phyloP scores from a whole-genome alignment of 2,797 vertebrate species.

The Chelidonichthys spinosus region DNA sequence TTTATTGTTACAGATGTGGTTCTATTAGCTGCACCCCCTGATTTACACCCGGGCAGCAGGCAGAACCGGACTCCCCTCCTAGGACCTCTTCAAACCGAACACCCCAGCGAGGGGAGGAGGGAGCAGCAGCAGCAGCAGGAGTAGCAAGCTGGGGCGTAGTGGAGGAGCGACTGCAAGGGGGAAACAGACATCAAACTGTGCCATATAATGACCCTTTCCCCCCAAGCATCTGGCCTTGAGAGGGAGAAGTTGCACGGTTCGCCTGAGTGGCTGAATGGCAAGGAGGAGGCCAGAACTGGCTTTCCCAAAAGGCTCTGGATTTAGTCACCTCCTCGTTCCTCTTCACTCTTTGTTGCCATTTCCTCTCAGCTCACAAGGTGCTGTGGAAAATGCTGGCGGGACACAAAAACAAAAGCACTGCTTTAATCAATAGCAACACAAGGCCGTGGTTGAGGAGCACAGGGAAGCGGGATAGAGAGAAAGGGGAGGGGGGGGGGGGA shows the following conservation, averaged over 20 bases:
- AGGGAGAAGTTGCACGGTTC: constrained; percentile 53
- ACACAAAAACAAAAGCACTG: constrained; percentile 71
- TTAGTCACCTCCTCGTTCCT: constrained; percentile 55
- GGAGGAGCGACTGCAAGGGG: constrained; percentile 50
- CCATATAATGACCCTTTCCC: constrained; percentile 57
- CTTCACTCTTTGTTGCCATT: constrained; percentile 55
- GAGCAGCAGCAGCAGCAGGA: constrained; percentile 32
- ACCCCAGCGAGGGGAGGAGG: constrained; percentile 50
- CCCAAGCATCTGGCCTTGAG: constrained; percentile 63
- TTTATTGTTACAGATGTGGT: constrained; percentile 83
- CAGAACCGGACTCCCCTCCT: constrained; percentile 50
- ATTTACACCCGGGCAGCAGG: constrained; percentile 71
- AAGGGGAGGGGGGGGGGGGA: constrained; percentile 1
- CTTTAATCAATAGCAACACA: constrained; percentile 80
- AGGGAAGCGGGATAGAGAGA: constrained; percentile 23
- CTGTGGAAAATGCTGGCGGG: constrained; percentile 75
- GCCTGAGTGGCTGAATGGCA: constrained; percentile 41
- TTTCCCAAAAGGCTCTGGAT: constrained; percentile 45
- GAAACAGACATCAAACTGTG: constrained; percentile 59
- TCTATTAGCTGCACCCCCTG: constrained; percentile 69
- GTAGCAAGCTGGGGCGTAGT: constrained; percentile 48
- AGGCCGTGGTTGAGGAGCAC: constrained; percentile 68
- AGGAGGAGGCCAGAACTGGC: constrained; percentile 31
- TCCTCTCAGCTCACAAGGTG: constrained; percentile 64
- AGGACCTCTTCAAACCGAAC: constrained; percentile 61